Base-by-base conservation (phyloP, 2,888 invertebrate species). In the Campoletis raptor region DNA sequence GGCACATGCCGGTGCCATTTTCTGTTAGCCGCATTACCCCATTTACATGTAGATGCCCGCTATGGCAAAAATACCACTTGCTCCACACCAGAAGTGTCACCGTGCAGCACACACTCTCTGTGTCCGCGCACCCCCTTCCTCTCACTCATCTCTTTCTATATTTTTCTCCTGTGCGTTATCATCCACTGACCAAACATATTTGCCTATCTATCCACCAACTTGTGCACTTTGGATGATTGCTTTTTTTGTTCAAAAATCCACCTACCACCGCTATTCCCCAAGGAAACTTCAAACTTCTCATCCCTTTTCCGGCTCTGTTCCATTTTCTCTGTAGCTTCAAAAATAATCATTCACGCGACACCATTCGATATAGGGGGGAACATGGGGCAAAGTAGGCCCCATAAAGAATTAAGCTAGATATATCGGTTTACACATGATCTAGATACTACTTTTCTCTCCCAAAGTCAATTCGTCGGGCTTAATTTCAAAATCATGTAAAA, bases 11-110 rank as follows among this genome's bases (percentile, higher is more conserved):
- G 89, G 84, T 85, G 76, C 86, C 89, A 89, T 89, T 90, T 86
- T 86, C 84, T 87, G 85, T 76, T 78, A 85, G 82, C 81, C 88
- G 81, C 81, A 79, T 85, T 91, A 91, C 90, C 86, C 89, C 90
- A 90, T 92, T 91, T 91, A 89, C 90, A 92, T 92, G 90, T 90
- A 92, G 91, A 91, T 91, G 88, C n/a, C n/a, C 87, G 76, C 54
- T 24, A 57, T 24, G 77, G 45, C 78, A 74, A 73, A 81, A 84
- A 81, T 78, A 74, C 73, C 74, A 74, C 78, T 72, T 72, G 74
- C 73, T 64, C 70, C 69, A 48, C 52, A 57, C 67, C 64, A 73
- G 67, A 54, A 79, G 81, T 84, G 84, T 81, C 81, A 77, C 64
- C 52, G 15, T 42, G 52, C 61, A 48, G 30, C 61, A 54, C 64